phyloP scores from a whole-genome alignment of 2,797 vertebrate genomes.

The Hafferia zeledoni region DNA sequence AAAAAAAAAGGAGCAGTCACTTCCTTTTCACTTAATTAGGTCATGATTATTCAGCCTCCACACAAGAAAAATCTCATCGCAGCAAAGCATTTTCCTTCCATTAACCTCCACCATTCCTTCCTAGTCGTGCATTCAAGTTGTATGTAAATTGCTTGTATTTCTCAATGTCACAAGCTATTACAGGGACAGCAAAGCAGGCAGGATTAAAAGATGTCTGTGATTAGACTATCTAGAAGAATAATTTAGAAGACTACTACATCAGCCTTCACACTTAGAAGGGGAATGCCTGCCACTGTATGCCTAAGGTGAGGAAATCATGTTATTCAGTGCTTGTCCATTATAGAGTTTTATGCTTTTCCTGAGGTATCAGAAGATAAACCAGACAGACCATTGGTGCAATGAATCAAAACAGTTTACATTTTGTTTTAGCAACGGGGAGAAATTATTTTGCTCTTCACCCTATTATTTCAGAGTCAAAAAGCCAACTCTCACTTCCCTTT shows the following conservation, averaged over 20 bases:
- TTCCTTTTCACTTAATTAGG: slow-evolving; percentile 20
- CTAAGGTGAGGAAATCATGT: not conserved
- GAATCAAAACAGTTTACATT: not conserved
- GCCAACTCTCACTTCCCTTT: not conserved
- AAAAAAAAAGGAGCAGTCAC: not conserved
- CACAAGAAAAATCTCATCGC: not conserved
- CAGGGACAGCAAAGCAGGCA: not conserved
- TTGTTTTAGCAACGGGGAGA: not conserved
- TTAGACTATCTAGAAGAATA: not conserved
- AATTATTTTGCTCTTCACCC: not conserved
- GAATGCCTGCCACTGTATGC: not conserved
- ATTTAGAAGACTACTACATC: not conserved
- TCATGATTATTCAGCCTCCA: not conserved
- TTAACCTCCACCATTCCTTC: not conserved
- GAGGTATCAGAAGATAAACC: not conserved
- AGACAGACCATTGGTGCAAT: not conserved
- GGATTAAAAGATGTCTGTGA: not conserved
- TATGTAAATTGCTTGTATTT: not conserved
- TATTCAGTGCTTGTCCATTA: not conserved
- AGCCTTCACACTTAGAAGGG: not conserved
- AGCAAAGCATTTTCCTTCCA: not conserved
- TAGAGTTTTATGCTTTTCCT: not conserved
- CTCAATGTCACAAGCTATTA: not conserved
- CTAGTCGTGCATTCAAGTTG: not conserved
- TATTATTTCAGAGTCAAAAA: not conserved